Percentiles rank a stretch among this genome's conserved stretches.
Evolutionary conservation across 2,113 vertebrate species (phyloP).

Genomic region (Pavo muticus): DNA sequence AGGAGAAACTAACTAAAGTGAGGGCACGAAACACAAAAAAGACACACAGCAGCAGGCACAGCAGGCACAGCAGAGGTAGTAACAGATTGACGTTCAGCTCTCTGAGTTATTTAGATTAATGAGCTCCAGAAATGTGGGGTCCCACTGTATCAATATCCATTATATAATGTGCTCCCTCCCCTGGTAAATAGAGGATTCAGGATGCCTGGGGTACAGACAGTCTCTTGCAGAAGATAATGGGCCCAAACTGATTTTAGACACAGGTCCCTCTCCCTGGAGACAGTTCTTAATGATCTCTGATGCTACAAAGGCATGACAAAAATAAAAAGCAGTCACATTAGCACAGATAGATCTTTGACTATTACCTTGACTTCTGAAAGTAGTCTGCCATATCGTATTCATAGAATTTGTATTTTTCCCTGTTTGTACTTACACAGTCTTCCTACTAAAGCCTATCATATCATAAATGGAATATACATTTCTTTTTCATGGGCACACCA

Average conservation of each 20-base stretch:
- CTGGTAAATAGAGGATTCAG: slow-evolving; percentile 46
- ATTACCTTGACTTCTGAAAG: slow-evolving; percentile 51
- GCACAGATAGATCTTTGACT: slow-evolving; percentile 42
- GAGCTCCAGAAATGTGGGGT: slow-evolving; percentile 63
- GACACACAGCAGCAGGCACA: not conserved
- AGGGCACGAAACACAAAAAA: slow-evolving; percentile 31
- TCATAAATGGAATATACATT: not conserved
- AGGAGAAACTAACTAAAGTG: not conserved
- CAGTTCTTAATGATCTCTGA: slow-evolving; percentile 55
- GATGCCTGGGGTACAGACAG: slow-evolving; percentile 64
- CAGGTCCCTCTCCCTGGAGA: slow-evolving; percentile 62
- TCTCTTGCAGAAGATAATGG: slow-evolving; percentile 59
- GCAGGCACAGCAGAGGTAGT: slow-evolving; percentile 49
- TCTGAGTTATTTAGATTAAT: slow-evolving; percentile 51
- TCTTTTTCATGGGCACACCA: not conserved
- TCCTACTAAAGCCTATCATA: not conserved
- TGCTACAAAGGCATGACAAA: slow-evolving; percentile 66
- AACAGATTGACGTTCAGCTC: not conserved
- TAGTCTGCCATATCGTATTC: slow-evolving; percentile 6
- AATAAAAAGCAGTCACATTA: slow-evolving; percentile 55
- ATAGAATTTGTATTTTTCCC: slow-evolving; percentile 30
- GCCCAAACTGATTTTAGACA: slow-evolving; percentile 68
- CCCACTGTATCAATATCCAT: slow-evolving; percentile 61
- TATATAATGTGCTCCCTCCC: slow-evolving; percentile 47
- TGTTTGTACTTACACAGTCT: not conserved